phyloP scores from a whole-genome alignment of 2,888 invertebrate species.

The Chaetogeoica ovagalla region DNA sequence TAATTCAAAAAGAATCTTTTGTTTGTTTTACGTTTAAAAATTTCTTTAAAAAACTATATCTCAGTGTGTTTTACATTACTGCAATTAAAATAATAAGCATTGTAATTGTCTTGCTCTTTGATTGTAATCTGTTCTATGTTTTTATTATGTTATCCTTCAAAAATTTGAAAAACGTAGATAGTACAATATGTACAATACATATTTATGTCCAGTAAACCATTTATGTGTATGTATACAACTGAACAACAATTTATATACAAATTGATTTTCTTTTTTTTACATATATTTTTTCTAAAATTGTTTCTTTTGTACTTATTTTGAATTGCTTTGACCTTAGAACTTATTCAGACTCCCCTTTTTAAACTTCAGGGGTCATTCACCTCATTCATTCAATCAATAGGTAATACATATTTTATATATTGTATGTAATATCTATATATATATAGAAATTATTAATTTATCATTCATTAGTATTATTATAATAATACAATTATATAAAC shows the following conservation, averaged over 20 bases:
- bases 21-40: neutral
- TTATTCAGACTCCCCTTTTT: constrained; percentile 11
- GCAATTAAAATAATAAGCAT: neutral
- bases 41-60: neutral
- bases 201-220: neutral
- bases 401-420: neutral
- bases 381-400: neutral
- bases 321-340: constrained; percentile 10
- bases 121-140: neutral
- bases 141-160: neutral
- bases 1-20: neutral
- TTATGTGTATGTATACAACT: too few species aligned
- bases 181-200: neutral
- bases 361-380: constrained; percentile 25
- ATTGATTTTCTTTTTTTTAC: too few species aligned
- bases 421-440: neutral
- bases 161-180: neutral
- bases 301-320: neutral
- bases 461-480: too few species aligned
- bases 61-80: neutral
- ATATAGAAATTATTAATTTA: neutral
- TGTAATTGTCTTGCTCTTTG: neutral
- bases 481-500: too few species aligned
- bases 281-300: neutral
- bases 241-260: too few species aligned